Conservation (phyloP, 2,797 vertebrate species). For the Florisuga fusca region DNA sequence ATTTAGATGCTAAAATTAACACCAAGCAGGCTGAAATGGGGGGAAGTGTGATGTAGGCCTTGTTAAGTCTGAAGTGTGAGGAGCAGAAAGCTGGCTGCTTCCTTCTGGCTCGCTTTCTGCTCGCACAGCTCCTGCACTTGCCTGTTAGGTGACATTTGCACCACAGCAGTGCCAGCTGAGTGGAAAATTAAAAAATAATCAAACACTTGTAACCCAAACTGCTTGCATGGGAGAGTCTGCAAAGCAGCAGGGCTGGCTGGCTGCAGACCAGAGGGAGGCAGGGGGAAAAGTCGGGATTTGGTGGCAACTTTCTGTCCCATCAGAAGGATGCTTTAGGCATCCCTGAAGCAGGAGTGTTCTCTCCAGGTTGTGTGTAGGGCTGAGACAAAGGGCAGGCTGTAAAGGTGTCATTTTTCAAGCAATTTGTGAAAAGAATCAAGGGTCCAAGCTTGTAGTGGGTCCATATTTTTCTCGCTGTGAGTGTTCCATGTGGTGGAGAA, state of each 20-base stretch:
- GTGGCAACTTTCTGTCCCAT: accelerated
- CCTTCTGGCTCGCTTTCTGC: background rate
- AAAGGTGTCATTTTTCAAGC: background rate
- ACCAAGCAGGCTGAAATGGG: background rate
- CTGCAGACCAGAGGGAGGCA: background rate
- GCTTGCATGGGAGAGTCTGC: background rate
- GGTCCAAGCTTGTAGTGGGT: background rate
- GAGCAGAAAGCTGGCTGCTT: background rate
- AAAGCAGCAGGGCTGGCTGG: background rate
- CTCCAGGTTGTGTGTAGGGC: background rate
- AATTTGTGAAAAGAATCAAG: background rate
- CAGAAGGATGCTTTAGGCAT: no score
- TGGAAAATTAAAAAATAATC: background rate
- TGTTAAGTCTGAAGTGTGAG: accelerated
- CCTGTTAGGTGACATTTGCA: background rate
- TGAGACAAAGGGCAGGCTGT: background rate
- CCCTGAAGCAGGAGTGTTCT: background rate
- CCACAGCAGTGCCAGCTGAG: background rate
- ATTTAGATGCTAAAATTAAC: background rate
- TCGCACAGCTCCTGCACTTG: background rate
- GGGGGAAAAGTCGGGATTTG: accelerated
- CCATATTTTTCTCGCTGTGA: accelerated
- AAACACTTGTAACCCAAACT: background rate
- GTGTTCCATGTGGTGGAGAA: background rate
- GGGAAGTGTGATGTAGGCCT: background rate